Conservation (phyloP, 1,140 invertebrate genomes). For the Lineus longissimus region DNA sequence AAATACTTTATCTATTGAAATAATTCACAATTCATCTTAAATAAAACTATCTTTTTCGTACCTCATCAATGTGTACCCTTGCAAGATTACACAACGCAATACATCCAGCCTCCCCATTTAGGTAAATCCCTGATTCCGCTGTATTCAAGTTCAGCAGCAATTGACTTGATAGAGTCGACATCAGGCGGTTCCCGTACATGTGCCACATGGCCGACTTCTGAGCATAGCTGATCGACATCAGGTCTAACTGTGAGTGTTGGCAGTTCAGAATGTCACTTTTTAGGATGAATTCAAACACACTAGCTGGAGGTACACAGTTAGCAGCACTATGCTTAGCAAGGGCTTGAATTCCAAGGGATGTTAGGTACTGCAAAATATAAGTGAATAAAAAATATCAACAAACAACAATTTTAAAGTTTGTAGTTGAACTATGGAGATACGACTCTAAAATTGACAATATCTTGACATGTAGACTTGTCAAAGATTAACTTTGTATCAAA, state of each 20-base stretch:
- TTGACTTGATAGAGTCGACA: slow-evolving; percentile 73
- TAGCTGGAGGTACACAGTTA: slow-evolving; percentile 32
- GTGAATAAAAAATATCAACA: not conserved
- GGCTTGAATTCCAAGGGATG: slow-evolving; percentile 64
- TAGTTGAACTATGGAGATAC: no score
- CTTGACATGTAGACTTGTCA: no score
- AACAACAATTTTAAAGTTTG: no score
- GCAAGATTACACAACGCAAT: slow-evolving; percentile 69
- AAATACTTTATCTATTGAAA: no score
- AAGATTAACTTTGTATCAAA: no score
- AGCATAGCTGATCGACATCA: slow-evolving; percentile 72
- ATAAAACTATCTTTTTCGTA: slow-evolving; percentile 23
- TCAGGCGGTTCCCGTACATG: slow-evolving; percentile 75
- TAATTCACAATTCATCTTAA: no score
- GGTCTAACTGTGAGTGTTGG: slow-evolving; percentile 75
- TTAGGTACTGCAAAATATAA: slow-evolving; percentile 58
- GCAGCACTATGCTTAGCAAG: slow-evolving; percentile 56
- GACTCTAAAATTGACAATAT: no score
- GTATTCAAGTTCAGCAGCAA: slow-evolving; percentile 72
- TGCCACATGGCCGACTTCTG: slow-evolving; percentile 80
- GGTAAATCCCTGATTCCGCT: slow-evolving; percentile 58
- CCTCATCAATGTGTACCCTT: slow-evolving; percentile 61
- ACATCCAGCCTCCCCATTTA: slow-evolving; percentile 68
- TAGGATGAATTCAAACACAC: slow-evolving; percentile 68
- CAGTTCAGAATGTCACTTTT: slow-evolving; percentile 82